Base-by-base conservation (phyloP, 2,888 invertebrate species). In the Epistrophe eligans region DNA sequence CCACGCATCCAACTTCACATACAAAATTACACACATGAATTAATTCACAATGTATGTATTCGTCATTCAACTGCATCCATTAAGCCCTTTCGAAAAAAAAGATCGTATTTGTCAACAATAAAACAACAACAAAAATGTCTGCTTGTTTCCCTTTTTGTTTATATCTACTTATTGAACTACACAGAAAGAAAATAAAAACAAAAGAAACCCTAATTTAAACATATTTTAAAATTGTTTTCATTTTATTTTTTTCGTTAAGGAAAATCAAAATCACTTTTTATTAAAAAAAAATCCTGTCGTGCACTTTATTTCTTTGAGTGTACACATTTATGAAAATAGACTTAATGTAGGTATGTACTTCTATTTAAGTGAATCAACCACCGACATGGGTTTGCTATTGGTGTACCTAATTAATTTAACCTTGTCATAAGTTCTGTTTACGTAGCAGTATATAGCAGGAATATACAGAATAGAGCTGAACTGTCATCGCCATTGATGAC, bases 1-100 rank as follows among this genome's bases (percentile, higher is more conserved):
- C 52, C 43, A 80, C 45, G 62, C 50, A 13, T 3, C 2, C 7
- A 15, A 6, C 7, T 52, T 13, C 3, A 67, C 52, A 45, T 76
- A 70, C 45, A n/a, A 74, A 74, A 74, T 76, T 45, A 70, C 74
- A 70, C 74, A 62, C 67, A 70, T 76, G 70, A 62, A 62, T 81
- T 76, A 58, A 70, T 70, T 67, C 19, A 60, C 50, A 67, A 67
- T 48, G 66, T 58, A 66, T 13, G 24, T 24, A 28, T 43, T 28
- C 24, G 62, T 62, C 62, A 62, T 62, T 62, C 43, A 43, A 43
- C 43, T 43, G 43, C 24, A 62, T 62, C 62, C 43, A 43, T 38
- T 24, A 43, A 45, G 43, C 43, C 62, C 62, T 45, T 62, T 45
- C n/a, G 17, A 32, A 57, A 55, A 24, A 40, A 48, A 28, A 35